A percentile compares a stretch with the other conserved stretches of the same genome.
Evolutionary conservation across 2,113 vertebrate species (phyloP).

Genomic region (Salminus brasiliensis): DNA sequence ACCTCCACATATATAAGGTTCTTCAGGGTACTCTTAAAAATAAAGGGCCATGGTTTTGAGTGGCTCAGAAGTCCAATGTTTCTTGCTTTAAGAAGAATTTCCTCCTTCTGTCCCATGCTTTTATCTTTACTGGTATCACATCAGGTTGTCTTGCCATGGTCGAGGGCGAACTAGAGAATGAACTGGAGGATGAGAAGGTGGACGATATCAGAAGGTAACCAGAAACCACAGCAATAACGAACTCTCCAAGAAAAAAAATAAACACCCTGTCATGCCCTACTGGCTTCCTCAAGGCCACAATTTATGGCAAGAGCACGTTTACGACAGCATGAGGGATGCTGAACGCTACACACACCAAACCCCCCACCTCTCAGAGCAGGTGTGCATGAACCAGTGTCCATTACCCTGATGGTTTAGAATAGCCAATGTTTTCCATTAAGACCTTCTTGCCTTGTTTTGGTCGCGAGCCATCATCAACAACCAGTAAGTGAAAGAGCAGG

Average conservation of each 20-base stretch:
- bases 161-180: background rate
- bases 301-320: slow-evolving; percentile 18
- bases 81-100: too few species aligned
- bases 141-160: background rate
- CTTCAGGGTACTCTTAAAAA: too few species aligned
- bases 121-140: too few species aligned
- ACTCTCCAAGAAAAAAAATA: background rate
- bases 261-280: slow-evolving; percentile 53
- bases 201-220: too few species aligned
- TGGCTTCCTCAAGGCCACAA: slow-evolving; percentile 53
- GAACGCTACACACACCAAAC: slow-evolving; percentile 11
- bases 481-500: too few species aligned
- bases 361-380: background rate
- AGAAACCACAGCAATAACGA: background rate
- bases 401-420: background rate
- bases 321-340: slow-evolving; percentile 8
- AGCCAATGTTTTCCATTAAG: background rate
- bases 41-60: too few species aligned
- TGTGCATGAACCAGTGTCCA: background rate
- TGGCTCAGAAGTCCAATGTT: too few species aligned
- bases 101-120: too few species aligned
- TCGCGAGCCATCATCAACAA: background rate
- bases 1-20: too few species aligned
- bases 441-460: background rate
- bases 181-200: background rate